Conservation (phyloP, 2,888 invertebrate species). For the Vesta saturnalis region DNA sequence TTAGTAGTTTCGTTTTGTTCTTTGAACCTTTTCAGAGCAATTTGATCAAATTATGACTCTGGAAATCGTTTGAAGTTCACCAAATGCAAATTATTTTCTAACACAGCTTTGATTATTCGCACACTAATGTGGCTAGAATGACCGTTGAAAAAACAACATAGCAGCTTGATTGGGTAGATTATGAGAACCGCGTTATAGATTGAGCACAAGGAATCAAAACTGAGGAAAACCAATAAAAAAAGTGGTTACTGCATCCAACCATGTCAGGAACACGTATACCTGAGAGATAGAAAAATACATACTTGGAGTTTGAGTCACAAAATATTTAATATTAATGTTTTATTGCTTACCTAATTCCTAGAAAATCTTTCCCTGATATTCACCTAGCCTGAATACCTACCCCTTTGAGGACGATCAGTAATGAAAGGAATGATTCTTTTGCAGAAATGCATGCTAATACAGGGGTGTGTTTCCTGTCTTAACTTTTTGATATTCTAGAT, state of each 20-base stretch:
- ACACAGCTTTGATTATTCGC: background rate
- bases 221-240: background rate
- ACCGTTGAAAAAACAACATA: background rate
- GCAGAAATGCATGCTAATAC: background rate
- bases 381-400: background rate
- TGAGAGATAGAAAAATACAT: background rate
- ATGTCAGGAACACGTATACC: background rate
- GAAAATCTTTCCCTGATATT: background rate
- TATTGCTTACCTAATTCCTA: background rate
- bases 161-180: background rate
- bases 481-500: background rate
- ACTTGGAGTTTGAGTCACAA: background rate
- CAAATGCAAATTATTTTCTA: conserved; percentile 1
- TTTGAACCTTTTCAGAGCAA: background rate
- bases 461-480: background rate
- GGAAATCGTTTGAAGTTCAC: background rate
- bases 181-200: no score
- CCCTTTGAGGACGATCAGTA: background rate
- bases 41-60: background rate
- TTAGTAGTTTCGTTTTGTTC: background rate
- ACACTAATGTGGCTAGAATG: background rate
- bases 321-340: background rate
- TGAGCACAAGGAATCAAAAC: background rate
- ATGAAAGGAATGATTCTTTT: background rate
- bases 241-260: background rate